Conservation (phyloP, 1,140 invertebrate species). For the Lepidostoma basale region DNA sequence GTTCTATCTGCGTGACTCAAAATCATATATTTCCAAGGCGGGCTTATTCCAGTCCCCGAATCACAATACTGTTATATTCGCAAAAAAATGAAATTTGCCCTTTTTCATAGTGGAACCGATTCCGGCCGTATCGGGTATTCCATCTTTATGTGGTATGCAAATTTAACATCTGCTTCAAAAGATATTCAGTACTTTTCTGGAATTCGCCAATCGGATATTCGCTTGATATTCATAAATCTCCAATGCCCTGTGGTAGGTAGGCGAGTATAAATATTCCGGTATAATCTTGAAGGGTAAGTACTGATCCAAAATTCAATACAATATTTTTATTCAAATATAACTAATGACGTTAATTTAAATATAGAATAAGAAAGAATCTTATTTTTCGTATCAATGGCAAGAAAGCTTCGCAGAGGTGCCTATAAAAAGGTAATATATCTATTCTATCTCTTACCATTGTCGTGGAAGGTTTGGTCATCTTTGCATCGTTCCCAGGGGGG, state of each 20-base stretch:
- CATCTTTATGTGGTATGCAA: constrained; percentile 29
- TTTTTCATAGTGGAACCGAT: constrained; percentile 7
- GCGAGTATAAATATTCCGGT: too few relatives aligned
- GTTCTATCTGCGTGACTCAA: neutral
- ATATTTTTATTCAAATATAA: too few relatives aligned
- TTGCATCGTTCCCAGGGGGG: too few relatives aligned
- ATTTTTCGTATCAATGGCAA: too few relatives aligned
- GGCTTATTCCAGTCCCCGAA: neutral
- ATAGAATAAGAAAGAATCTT: too few relatives aligned
- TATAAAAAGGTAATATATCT: too few relatives aligned
- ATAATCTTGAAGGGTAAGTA: too few relatives aligned
- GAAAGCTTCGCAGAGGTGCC: too few relatives aligned
- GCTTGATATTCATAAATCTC: constrained; percentile 27
- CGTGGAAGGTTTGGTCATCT: too few relatives aligned
- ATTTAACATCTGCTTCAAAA: constrained; percentile 21
- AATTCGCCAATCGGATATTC: constrained; percentile 19
- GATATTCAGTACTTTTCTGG: constrained; percentile 27
- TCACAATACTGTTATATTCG: neutral
- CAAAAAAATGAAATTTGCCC: constrained; percentile 3
- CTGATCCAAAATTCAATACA: too few relatives aligned
- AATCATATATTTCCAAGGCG: neutral
- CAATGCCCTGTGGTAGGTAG: neutral
- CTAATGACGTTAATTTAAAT: too few relatives aligned
- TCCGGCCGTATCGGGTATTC: constrained; percentile 16
- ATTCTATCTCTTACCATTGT: too few relatives aligned